Conservation (phyloP, 2,888 invertebrate genomes). For the Abrostola triplasia region DNA sequence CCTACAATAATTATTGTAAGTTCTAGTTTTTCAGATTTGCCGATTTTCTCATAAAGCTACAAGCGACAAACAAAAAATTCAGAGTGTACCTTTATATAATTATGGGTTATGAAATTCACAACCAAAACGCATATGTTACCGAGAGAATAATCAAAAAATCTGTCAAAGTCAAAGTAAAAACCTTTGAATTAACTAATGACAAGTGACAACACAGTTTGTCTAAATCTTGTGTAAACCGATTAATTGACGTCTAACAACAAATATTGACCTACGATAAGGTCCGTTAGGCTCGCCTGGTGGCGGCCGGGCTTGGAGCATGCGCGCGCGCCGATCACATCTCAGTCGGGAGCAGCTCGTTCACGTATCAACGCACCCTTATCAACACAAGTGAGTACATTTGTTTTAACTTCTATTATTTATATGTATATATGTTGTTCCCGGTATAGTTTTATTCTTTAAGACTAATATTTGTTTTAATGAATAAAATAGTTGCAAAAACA, state of each 20-base stretch:
- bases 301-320: slow-evolving; percentile 11
- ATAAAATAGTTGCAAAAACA: too few relatives aligned
- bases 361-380: slow-evolving; percentile 61
- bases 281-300: slow-evolving; percentile 18
- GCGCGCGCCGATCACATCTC: slow-evolving; percentile 35
- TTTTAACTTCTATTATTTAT: neutral
- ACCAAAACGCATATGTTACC: too few relatives aligned
- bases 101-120: too few relatives aligned
- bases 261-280: slow-evolving; percentile 46
- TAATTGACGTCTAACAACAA: slow-evolving; percentile 30
- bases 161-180: neutral
- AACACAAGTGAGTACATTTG: slow-evolving; percentile 59
- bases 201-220: slow-evolving; percentile 12
- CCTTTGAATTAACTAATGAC: slow-evolving; percentile 6
- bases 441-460: neutral
- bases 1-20: too few relatives aligned
- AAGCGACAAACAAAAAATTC: too few relatives aligned
- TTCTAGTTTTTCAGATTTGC: too few relatives aligned
- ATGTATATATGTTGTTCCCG: neutral
- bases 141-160: too few relatives aligned
- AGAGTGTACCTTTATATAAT: too few relatives aligned
- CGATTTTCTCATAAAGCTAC: too few relatives aligned
- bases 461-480: neutral
- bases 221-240: slow-evolving; percentile 17
- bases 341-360: slow-evolving; percentile 44